phyloP scores from a whole-genome alignment of 2,888 invertebrate genomes.

The Plagodis dolabraria region DNA sequence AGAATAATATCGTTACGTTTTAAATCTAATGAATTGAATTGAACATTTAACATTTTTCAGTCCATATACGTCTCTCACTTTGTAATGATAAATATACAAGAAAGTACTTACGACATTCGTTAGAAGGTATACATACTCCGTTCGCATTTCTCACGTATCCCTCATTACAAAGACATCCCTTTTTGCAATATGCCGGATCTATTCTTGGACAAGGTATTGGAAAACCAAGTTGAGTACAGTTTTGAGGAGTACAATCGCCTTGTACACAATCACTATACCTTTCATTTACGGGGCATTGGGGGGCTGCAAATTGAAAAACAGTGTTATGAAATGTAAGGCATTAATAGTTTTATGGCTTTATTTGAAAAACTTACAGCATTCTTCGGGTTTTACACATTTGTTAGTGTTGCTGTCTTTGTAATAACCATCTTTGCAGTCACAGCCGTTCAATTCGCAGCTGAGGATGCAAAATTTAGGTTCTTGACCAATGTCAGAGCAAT shows the following conservation, averaged over 20 bases:
- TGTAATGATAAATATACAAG: too few species aligned
- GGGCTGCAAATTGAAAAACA: slow-evolving; percentile 26
- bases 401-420: slow-evolving; percentile 28
- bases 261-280: slow-evolving; percentile 39
- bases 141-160: slow-evolving; percentile 36
- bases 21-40: too few species aligned
- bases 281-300: slow-evolving; percentile 36
- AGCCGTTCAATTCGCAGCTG: slow-evolving; percentile 36
- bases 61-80: too few species aligned
- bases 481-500: slow-evolving; percentile 29
- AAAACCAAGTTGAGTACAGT: slow-evolving; percentile 47
- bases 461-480: slow-evolving; percentile 25
- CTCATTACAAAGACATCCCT: slow-evolving; percentile 41
- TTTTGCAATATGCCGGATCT: slow-evolving; percentile 31
- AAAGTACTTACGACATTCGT: slow-evolving; percentile 19
- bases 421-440: slow-evolving; percentile 40
- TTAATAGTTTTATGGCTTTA: too few species aligned
- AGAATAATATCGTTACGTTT: too few species aligned
- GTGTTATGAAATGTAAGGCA: background rate
- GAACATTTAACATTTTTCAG: too few species aligned
- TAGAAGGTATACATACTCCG: slow-evolving; percentile 43
- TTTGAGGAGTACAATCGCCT: slow-evolving; percentile 39
- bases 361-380: slow-evolving; percentile 42
- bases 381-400: slow-evolving; percentile 40
- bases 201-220: slow-evolving; percentile 32